These are phyloP conservation scores for Melieria crassipennis DNA, from an alignment of 2,888 invertebrate genomes.

Conservation along the genomic window DNA sequence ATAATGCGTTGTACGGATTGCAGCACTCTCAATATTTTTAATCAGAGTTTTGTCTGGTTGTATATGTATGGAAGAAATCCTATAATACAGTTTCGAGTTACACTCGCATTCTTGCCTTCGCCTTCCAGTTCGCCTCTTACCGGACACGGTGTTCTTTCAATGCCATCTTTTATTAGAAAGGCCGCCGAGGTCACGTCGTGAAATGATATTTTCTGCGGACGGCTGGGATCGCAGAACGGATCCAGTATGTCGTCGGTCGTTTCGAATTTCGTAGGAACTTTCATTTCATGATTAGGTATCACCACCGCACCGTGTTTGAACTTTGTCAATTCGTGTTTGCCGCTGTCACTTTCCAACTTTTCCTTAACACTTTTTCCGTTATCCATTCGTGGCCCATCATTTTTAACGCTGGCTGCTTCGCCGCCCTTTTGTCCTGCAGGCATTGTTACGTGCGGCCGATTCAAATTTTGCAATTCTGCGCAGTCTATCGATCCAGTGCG, in stretches of 20 bases:
- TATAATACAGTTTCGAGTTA: neutral
- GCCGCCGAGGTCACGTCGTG: constrained; percentile 91
- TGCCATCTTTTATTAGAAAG: constrained; percentile 84
- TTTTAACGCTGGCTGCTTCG: neutral
- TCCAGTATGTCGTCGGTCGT: constrained; percentile 59
- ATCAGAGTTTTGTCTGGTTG: no score
- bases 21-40: no score
- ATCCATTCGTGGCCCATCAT: neutral
- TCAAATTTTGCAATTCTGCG: no score
- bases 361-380: constrained; percentile 12
- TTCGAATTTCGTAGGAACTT: constrained; percentile 33
- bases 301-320: neutral
- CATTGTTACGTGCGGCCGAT: no score
- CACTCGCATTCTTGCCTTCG: neutral
- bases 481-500: no score
- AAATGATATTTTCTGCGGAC: constrained; percentile 78
- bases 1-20: no score
- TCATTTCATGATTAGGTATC: constrained; percentile 17
- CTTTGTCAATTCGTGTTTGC: neutral
- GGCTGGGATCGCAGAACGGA: constrained; percentile 73
- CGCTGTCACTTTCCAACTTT: constrained; percentile 26
- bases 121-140: constrained; percentile 59
- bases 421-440: neutral
- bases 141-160: constrained; percentile 86
- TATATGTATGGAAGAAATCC: no score